Conservation (phyloP, 2,888 invertebrate genomes). For the Conops quadrifasciatus region DNA sequence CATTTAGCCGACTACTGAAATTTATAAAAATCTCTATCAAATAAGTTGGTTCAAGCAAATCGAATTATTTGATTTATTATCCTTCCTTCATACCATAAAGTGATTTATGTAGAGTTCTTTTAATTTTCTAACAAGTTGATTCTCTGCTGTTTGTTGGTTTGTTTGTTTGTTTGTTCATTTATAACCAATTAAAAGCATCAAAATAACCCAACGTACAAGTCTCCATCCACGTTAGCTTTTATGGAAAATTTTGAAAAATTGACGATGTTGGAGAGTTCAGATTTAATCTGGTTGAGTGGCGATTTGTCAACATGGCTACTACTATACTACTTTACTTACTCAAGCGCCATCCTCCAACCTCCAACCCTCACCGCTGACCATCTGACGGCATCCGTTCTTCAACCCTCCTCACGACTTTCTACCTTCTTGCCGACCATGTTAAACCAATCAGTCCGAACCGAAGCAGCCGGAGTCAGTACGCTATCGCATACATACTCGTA, state of each 20-base stretch:
- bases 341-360: background rate
- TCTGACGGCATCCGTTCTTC: too few relatives aligned
- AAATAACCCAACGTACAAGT: conserved; percentile 9
- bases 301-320: conserved; percentile 55
- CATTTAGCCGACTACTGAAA: conserved; percentile 19
- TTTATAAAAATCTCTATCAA: conserved; percentile 20
- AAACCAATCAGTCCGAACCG: background rate
- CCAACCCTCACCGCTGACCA: too few relatives aligned
- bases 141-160: background rate
- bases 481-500: background rate
- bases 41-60: conserved; percentile 23
- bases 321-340: background rate
- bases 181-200: conserved; percentile 36
- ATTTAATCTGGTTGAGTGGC: conserved; percentile 64
- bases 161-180: conserved; percentile 2
- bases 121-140: conserved; percentile 23
- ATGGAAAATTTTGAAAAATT: conserved; percentile 3
- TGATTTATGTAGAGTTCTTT: conserved; percentile 35
- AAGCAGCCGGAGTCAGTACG: too few relatives aligned
- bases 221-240: background rate
- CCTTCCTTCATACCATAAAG: conserved; percentile 8
- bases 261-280: conserved; percentile 32
- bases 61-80: conserved; percentile 25
- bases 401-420: background rate
- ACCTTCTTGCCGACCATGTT: background rate